Conservation (phyloP, 2,797 vertebrate genomes). For the Momotus momota region DNA sequence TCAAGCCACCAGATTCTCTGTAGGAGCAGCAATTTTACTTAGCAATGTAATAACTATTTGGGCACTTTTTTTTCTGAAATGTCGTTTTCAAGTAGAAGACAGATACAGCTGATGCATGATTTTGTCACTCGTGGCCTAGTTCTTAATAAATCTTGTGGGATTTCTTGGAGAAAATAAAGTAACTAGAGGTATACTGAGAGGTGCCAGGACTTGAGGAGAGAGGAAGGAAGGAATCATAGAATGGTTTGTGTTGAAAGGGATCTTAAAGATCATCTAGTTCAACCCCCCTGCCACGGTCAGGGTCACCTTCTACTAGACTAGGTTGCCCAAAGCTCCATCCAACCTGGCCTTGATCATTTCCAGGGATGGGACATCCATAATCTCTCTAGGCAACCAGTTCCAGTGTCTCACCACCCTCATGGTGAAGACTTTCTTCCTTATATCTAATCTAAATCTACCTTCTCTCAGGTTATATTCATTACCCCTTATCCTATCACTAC, state of each 20-base stretch:
- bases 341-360: background rate
- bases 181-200: background rate
- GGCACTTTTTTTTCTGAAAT: background rate
- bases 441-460: background rate
- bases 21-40: constrained; percentile 2
- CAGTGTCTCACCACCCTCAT: too few species aligned
- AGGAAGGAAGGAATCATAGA: background rate
- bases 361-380: background rate
- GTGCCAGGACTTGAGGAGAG: background rate
- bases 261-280: background rate
- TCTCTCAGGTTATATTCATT: background rate
- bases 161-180: constrained; percentile 20
- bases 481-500: background rate
- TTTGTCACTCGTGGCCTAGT: constrained; percentile 4
- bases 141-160: constrained; percentile 11
- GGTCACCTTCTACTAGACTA: background rate
- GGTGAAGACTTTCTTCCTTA: background rate
- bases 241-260: background rate
- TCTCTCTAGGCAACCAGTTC: background rate
- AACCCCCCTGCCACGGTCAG: background rate
- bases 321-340: background rate
- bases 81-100: background rate
- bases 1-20: constrained; percentile 2
- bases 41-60: constrained; percentile 8
- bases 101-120: background rate